Evolutionary conservation across 2,797 vertebrate species (phyloP).

Genomic region (Choloepus didactylus): DNA sequence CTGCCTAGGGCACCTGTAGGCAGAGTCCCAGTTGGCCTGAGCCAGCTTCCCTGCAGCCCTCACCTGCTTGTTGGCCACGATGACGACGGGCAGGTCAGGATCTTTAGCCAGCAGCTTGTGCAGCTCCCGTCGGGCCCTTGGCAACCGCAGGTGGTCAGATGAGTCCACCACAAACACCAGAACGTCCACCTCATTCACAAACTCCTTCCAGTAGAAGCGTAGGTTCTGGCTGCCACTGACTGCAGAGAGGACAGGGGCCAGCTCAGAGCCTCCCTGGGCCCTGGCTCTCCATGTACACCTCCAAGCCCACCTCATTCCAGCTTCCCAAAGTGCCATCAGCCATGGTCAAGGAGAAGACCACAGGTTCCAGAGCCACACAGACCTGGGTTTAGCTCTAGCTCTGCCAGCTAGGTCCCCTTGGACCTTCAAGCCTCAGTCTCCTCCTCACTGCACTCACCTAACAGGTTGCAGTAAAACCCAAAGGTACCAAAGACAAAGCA

Average conservation of each 20-base stretch:
- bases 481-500: neutral
- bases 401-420: neutral
- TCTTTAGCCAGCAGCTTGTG: constrained; percentile 91
- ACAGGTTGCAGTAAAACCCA: neutral
- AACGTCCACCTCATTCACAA: constrained; percentile 92
- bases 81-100: constrained; percentile 91
- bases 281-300: neutral
- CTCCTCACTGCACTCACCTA: neutral
- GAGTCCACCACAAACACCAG: constrained; percentile 96
- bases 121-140: constrained; percentile 92
- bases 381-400: neutral
- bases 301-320: neutral
- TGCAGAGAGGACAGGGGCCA: constrained; percentile 77
- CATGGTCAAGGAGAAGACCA: neutral
- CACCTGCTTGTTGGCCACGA: constrained; percentile 91
- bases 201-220: constrained; percentile 94
- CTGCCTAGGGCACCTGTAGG: neutral
- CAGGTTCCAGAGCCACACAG: neutral
- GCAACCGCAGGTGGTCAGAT: constrained; percentile 91
- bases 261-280: constrained; percentile 59
- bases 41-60: neutral
- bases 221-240: constrained; percentile 95
- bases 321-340: neutral
- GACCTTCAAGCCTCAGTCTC: neutral
- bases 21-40: neutral